Evolutionary conservation across 1,140 invertebrate species (phyloP), one percentile per base, ranked within the genome.

Genomic region (Dinoponera quadriceps): DNA sequence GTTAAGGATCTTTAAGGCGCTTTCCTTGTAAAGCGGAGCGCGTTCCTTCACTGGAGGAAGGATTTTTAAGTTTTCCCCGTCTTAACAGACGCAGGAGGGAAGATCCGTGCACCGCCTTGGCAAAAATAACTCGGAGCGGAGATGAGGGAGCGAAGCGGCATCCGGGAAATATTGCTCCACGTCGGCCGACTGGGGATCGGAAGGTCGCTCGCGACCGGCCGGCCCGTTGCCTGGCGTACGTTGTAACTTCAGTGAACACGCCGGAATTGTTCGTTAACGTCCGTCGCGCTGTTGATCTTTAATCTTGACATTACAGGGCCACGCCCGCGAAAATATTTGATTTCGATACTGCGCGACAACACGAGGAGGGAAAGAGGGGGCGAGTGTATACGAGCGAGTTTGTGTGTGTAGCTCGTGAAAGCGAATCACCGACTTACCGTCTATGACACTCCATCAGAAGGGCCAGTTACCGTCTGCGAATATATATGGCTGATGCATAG

Each of bases 1-100:
- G 65, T 80, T 80, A 80, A 80, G 33, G 75, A 78, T 69, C 65
- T 78, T 78, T 78, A 78, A 69, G 22, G 63, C 33, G 63, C 75
- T 80, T 69, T 71, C 25, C 75, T 78, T 80, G 51, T 71, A 80
- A 57, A 80, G 22, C 4, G 3, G 33, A 69, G n/a, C 33, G 65
- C 27, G 44, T 33, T 63, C 75, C n/a, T 7, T 44, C 7, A 9
- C 3, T 11, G 38, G 38, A 4, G 33, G 25, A 27, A 33, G 33
- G 65, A 82, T 82, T 82, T 82, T 82, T 74, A 82, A 82, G 69
- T 60, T 82, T 74, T n/a, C 16, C 44, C 27, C 44, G 51, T 62
- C 68, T 73, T 73, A 73, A 81, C 78, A 51, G 55, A 62, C 27
- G n/a, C n/a, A 49, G 55, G 22, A 60, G 33, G 55, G 22, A 60